Evolutionary conservation across 2,888 invertebrate genomes (phyloP), one percentile per base, ranked within the genome.

Genomic region (Andrena chrysosceles): DNA sequence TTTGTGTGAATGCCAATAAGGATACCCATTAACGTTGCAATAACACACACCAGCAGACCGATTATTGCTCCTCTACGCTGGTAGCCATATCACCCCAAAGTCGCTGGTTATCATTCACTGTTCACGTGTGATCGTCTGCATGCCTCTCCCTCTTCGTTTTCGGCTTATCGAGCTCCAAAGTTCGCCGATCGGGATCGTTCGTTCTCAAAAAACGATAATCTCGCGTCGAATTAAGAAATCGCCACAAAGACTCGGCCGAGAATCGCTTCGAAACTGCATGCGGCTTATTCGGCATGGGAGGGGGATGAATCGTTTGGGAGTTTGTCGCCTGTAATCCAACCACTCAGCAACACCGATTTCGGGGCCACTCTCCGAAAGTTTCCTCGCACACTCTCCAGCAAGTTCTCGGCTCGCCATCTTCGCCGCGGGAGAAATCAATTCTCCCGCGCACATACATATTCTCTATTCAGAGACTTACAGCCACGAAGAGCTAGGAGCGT

Each of bases 271-370:
- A 29, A 66, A 67, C n/a, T 82, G 82, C 82, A 80, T 82, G 82
- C 52, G 29, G 80, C 71, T 82, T 80, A 23, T 80, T 80, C 63
- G 67, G 80, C 80, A 82, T 80, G 82, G 63, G 56, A 42, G 64
- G 13, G 42, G 60, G 66, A 8, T 29, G 66, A 42, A 49, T 77
- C 59, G n/a, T 23, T 59, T n/a, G 69, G 64, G 70, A 26, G 23
- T 70, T 70, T 70, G 42, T 42, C 42, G 26, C 33, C 63, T 35
- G 7, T 20, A 20, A 31, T 54, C 23, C 62, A 31, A 20, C 63
- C 56, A 20, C 54, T 35, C 23, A 10, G 33, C n/a, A 26, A 26
- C 52, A 26, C 52, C 31, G 49, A 48, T 49, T n/a, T 23, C 3
- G 81, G 52, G 78, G 72, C 72, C 81, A 78, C 81, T 81, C 78